Evolutionary conservation across 1,140 invertebrate species (phyloP), one percentile per base, ranked within the genome.

Genomic region (Metaphire vulgaris): DNA sequence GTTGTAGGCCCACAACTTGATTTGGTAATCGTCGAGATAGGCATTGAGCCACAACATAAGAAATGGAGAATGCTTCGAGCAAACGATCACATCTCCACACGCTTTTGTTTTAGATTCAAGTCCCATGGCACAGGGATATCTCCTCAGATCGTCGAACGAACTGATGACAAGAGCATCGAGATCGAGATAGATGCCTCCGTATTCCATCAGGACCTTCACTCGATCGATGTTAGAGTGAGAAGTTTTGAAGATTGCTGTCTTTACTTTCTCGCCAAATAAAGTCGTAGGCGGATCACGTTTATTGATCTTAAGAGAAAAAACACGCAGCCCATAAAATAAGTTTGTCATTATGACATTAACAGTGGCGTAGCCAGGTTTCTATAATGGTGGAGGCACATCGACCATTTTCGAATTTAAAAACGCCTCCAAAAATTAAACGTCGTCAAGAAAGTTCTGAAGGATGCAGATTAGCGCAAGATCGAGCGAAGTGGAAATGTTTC

Each of bases 71-170:
- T 69, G 15, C 30, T 75, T 76, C 16, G 73, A 75, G 31, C 77
- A 78, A 6, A 76, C 77, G 30, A 78, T 78, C 29, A 78, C 66
- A 65, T 74, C 72, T 34, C 77, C 77, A 31, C 77, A 78, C 6
- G 74, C 73, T 28, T 78, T 75, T 28, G 65, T 68, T 26, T 76
- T 68, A 29, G 32, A 31, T 32, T 78, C 77, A 16, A 70, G 67
- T 73, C 76, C n/a, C n/a, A n/a, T n/a, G n/a, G n/a, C n/a, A n/a
- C n/a, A n/a, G n/a, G n/a, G n/a, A n/a, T n/a, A n/a, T 69, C 79
- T 79, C 32, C 83, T 77, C 75, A 84, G 87, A 41, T 80, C 65
- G 75, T 87, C 78, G 33, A 88, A 80, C 1, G 80, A 78, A 34
- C 64, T 26, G 31, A 65, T 76, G n/a, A 76, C 77, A n/a, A 78